phyloP scores from a whole-genome alignment of 1,140 invertebrate species.

The Pinna nobilis region DNA sequence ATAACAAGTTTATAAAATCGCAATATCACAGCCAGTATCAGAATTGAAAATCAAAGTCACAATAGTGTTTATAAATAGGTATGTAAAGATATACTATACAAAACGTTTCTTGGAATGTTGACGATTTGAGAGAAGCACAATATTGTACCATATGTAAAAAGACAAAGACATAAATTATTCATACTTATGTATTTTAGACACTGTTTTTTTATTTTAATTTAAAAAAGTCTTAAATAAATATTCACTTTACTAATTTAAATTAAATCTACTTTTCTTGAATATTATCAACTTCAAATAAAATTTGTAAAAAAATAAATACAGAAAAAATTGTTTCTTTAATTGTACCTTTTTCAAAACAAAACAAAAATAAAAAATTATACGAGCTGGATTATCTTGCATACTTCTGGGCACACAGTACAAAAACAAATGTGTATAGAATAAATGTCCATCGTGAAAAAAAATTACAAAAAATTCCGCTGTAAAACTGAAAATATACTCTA shows the following conservation, averaged over 20 bases:
- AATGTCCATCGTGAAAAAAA: not conserved
- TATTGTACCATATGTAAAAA: no score
- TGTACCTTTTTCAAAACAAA: not conserved
- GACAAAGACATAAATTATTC: no score
- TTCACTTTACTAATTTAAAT: not conserved
- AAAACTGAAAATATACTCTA: not conserved
- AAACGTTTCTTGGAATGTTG: no score
- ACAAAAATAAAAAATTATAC: not conserved
- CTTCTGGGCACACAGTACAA: not conserved
- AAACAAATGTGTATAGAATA: not conserved
- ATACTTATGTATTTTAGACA: slow-evolving; percentile 1
- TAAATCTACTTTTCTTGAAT: not conserved
- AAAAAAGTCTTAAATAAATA: not conserved
- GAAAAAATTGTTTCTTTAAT: not conserved
- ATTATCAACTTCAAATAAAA: not conserved
- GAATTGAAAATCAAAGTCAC: not conserved
- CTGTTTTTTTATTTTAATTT: not conserved
- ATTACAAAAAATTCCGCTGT: not conserved
- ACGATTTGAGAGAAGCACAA: no score
- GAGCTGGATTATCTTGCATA: not conserved
- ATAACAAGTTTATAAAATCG: slow-evolving; percentile 14
- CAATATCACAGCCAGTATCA: slow-evolving; percentile 4
- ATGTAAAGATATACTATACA: no score
- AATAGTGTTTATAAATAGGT: not conserved
- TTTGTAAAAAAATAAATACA: not conserved